Percentiles rank a stretch among this genome's conserved stretches.
Evolutionary conservation across 2,797 vertebrate species (phyloP).

Genomic region (Sebastes itinus): DNA sequence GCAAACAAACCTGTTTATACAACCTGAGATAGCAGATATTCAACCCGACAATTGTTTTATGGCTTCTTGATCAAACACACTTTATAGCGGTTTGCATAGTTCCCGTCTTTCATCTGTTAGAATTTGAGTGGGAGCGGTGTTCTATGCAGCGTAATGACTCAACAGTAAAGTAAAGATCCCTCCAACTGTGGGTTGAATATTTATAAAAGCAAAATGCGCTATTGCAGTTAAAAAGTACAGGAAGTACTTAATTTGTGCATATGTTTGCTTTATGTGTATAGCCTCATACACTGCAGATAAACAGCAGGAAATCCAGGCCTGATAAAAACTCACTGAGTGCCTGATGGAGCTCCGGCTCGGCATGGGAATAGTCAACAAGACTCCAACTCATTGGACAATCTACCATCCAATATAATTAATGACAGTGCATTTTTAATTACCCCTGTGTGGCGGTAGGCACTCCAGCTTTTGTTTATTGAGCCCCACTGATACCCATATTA

Average conservation of each 20-base stretch:
- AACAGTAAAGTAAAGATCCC: slow-evolving; percentile 5
- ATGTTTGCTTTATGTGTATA: background rate
- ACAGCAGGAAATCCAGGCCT: slow-evolving; percentile 38
- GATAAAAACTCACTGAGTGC: slow-evolving; percentile 35
- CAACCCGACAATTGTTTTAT: slow-evolving; percentile 74
- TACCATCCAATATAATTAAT: slow-evolving; percentile 79
- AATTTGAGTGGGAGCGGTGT: background rate
- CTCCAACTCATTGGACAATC: slow-evolving; percentile 71
- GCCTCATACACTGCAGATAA: background rate
- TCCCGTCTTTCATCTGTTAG: slow-evolving; percentile 46
- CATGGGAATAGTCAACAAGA: slow-evolving; percentile 59
- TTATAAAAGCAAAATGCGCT: background rate
- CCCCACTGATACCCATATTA: slow-evolving; percentile 86
- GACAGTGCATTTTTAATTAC: slow-evolving; percentile 83
- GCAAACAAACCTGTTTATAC: slow-evolving; percentile 55
- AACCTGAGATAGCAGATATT: slow-evolving; percentile 62
- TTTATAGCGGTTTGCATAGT: slow-evolving; percentile 65
- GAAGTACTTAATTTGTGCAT: slow-evolving; percentile 11
- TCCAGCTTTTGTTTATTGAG: slow-evolving; percentile 85
- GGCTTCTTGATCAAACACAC: slow-evolving; percentile 55
- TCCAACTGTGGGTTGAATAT: slow-evolving; percentile 15
- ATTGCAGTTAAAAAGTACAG: background rate
- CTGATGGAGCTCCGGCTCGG: slow-evolving; percentile 42
- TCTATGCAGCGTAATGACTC: slow-evolving; percentile 10
- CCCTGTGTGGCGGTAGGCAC: slow-evolving; percentile 71